Percentiles rank a stretch among this genome's conserved stretches.
These are phyloP conservation scores for Amphilophus citrinellus DNA, from an alignment of 2,113 vertebrate species.

Conservation along the genomic window DNA sequence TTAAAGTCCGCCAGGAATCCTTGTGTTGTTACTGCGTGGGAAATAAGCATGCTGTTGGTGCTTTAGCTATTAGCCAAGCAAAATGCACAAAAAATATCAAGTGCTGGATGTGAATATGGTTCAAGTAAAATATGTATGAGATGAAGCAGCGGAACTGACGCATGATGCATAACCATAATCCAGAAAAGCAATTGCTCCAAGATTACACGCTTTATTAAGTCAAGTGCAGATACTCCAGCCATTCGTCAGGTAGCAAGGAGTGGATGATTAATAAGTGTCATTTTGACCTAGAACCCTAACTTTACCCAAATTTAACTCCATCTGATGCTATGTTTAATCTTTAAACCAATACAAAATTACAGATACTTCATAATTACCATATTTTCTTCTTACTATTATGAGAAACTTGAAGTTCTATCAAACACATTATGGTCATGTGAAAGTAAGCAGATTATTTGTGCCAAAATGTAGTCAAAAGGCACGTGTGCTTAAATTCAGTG, in stretches of 20 bases:
- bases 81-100: constrained; percentile 19
- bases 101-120: constrained; percentile 4
- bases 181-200: constrained; percentile 13
- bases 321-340: not conserved
- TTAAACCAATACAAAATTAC: not conserved
- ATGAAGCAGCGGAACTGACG: not conserved
- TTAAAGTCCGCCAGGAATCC: constrained; percentile 56
- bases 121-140: constrained; percentile 16
- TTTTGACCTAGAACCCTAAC: not conserved
- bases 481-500: not conserved
- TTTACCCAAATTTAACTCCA: not conserved
- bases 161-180: not conserved
- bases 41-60: constrained; percentile 27
- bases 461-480: not conserved
- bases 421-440: not conserved
- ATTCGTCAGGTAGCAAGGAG: not conserved
- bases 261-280: not conserved
- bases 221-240: not conserved
- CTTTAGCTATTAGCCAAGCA: constrained; percentile 52
- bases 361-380: not conserved
- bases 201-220: not conserved
- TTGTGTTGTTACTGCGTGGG: constrained; percentile 52
- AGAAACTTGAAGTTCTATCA: not conserved
- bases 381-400: not conserved
- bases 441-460: not conserved